A percentile compares a stretch with the other conserved stretches of the same genome.
phyloP scores from a whole-genome alignment of 2,888 invertebrate species.

The Tenthredo distinguenda region DNA sequence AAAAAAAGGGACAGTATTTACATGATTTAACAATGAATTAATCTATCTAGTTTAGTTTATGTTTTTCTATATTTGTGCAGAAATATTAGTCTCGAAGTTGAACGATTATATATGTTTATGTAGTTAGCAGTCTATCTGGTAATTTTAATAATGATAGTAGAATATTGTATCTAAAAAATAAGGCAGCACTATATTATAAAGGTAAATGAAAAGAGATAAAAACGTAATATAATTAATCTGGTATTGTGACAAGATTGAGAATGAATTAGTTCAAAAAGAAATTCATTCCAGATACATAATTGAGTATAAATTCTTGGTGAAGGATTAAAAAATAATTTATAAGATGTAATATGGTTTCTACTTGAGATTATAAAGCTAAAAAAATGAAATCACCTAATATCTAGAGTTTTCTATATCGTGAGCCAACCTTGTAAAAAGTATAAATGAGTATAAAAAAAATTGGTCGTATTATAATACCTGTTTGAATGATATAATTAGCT shows the following conservation, averaged over 20 bases:
- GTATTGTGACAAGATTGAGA: too few species aligned
- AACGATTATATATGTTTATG: not conserved
- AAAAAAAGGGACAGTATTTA: not conserved
- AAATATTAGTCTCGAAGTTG: conserved; percentile 12
- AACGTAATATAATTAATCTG: too few species aligned
- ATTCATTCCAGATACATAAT: conserved; percentile 46
- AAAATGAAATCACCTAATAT: not conserved
- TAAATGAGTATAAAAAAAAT: too few species aligned
- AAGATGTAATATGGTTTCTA: too few species aligned
- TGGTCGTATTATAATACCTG: not conserved
- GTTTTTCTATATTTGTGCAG: conserved; percentile 3
- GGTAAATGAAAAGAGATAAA: not conserved
- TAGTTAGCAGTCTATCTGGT: not conserved
- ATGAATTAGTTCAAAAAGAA: too few species aligned
- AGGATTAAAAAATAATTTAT: too few species aligned
- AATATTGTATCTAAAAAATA: not conserved
- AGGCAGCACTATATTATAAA: not conserved
- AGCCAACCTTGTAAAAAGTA: too few species aligned
- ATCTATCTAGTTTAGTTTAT: not conserved
- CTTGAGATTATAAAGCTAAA: too few species aligned
- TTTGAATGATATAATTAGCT: not conserved
- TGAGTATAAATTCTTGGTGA: too few species aligned
- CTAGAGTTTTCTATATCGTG: not conserved
- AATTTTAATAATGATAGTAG: not conserved
- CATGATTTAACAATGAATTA: not conserved